A percentile compares a stretch with the other conserved stretches of the same genome.
Conservation (phyloP, 2,113 vertebrate genomes). For the Siniperca chuatsi region DNA sequence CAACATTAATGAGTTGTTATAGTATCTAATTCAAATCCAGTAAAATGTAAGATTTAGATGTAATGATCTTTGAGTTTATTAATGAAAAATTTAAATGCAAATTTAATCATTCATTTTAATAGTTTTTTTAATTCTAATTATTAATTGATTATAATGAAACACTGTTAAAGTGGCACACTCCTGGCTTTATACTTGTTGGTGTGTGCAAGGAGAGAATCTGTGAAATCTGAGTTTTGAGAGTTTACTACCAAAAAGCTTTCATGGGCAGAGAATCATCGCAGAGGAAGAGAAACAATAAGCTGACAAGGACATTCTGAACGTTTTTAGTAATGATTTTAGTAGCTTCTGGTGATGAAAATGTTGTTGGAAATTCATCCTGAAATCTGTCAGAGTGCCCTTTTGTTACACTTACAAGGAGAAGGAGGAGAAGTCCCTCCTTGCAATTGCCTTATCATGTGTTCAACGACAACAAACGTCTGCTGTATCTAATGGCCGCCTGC, state of each 20-base stretch:
- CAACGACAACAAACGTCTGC: background rate
- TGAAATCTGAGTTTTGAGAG: constrained; percentile 12
- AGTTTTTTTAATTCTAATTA: background rate
- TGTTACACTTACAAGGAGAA: background rate
- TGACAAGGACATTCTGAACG: background rate
- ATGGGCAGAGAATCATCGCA: background rate
- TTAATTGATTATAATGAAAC: background rate
- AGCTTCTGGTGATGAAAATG: background rate
- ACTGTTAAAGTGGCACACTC: background rate
- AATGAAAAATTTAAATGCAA: background rate
- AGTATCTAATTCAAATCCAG: too few species aligned
- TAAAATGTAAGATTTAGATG: too few species aligned
- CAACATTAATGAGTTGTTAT: background rate
- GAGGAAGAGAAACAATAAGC: background rate
- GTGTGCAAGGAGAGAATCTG: background rate
- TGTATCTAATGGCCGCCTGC: background rate
- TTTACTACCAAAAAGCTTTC: constrained; percentile 12
- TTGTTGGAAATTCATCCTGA: background rate
- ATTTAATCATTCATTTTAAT: background rate
- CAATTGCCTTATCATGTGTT: background rate
- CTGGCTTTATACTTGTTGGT: background rate
- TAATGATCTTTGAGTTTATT: background rate
- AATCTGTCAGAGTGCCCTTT: background rate
- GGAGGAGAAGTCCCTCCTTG: background rate
- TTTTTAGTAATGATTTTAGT: background rate